Evolutionary conservation across 2,797 vertebrate genomes (phyloP).

Genomic region (Melanotaenia nigrans): DNA sequence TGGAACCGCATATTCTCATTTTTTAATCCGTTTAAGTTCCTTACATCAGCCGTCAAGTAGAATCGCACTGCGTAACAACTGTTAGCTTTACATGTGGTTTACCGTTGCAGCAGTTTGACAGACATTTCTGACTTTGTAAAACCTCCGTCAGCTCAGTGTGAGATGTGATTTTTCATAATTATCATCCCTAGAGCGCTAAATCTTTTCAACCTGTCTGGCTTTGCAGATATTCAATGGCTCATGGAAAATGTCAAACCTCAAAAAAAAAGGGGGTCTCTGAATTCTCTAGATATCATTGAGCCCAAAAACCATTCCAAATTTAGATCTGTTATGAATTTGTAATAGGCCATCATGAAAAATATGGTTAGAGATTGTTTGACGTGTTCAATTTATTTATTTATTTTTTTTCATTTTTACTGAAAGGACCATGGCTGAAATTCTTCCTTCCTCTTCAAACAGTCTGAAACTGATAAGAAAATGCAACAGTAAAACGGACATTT

Average conservation of each 20-base stretch:
- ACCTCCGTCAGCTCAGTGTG: conserved; percentile 11
- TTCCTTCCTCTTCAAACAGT: not conserved
- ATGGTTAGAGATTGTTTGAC: not conserved
- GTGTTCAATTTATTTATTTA: not conserved
- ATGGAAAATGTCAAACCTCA: conserved; percentile 18
- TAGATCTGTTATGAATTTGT: not conserved
- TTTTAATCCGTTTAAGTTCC: conserved; percentile 4
- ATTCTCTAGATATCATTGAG: not conserved
- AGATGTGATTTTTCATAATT: conserved; percentile 27
- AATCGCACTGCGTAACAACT: conserved; percentile 4
- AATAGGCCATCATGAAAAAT: not conserved
- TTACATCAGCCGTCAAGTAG: not conserved
- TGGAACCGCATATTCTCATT: not conserved
- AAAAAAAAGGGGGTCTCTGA: not conserved
- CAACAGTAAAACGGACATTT: no score
- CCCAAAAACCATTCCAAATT: no score
- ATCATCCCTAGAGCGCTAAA: conserved; percentile 13
- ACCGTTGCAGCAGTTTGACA: conserved; percentile 31
- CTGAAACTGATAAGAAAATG: not conserved
- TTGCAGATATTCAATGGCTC: conserved; percentile 14
- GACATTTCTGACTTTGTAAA: conserved; percentile 39
- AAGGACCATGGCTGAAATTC: not conserved
- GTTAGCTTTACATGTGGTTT: conserved; percentile 21
- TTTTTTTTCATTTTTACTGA: no score
- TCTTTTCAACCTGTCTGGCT: conserved; percentile 24